Evolutionary conservation across 2,797 vertebrate species (phyloP).

Genomic region (Erithacus rubecula): DNA sequence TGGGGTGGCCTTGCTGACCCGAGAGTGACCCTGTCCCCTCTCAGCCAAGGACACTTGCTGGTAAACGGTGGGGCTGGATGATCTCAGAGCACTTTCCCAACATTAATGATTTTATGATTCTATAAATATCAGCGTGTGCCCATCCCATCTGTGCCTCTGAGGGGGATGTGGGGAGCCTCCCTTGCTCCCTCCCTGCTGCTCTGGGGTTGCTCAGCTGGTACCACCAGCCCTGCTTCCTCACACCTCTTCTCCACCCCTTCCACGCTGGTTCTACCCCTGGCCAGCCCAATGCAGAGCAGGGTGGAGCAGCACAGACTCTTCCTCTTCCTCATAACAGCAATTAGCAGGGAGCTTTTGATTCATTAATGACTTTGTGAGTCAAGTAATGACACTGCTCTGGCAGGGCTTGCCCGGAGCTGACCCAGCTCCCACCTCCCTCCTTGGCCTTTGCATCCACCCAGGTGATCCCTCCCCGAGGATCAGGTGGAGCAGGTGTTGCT

Average conservation of each 20-base stretch:
- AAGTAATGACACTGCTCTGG: background rate
- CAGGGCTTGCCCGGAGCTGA: background rate
- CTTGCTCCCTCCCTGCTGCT: background rate
- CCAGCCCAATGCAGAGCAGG: background rate
- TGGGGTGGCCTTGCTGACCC: background rate
- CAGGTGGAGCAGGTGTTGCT: background rate
- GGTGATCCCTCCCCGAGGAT: fast-evolving
- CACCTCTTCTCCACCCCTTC: background rate
- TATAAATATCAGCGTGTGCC: background rate
- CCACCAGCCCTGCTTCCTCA: background rate
- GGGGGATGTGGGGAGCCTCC: background rate
- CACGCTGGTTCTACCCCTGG: background rate
- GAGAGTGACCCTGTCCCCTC: background rate
- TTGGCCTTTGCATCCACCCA: background rate
- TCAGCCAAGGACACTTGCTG: background rate
- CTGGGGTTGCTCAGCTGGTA: fast-evolving
- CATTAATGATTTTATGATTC: background rate
- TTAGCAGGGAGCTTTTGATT: background rate
- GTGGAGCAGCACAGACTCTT: background rate
- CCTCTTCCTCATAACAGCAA: slow-evolving; percentile 10
- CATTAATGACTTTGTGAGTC: slow-evolving; percentile 11
- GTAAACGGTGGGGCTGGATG: background rate
- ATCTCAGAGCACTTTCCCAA: background rate
- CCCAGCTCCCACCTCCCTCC: background rate
- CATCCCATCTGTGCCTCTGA: background rate